Conservation (phyloP, 2,888 invertebrate species). For the Resseliella maxima region DNA sequence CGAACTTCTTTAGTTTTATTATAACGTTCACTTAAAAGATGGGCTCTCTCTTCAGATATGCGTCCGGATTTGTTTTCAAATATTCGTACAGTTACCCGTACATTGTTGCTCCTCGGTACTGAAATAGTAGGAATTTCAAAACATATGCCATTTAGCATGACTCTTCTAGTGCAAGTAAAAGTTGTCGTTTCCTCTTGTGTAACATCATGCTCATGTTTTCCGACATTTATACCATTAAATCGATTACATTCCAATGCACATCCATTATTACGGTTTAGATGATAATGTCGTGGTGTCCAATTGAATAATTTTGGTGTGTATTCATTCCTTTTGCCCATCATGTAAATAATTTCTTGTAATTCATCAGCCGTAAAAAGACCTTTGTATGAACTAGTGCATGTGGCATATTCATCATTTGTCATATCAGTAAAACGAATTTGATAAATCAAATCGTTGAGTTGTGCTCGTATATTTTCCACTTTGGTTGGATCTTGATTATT, state of each 20-base stretch:
- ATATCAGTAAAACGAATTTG: conserved; percentile 36
- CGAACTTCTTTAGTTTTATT: too few species aligned
- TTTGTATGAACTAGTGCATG: not conserved
- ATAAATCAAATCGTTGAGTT: not conserved
- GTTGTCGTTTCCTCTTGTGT: not conserved
- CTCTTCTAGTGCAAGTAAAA: not conserved
- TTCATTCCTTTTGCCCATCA: not conserved
- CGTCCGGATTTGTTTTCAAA: too few species aligned
- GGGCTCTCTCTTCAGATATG: too few species aligned
- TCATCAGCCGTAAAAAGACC: conserved; percentile 20
- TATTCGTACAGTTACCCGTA: too few species aligned
- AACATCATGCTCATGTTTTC: not conserved
- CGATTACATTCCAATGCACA: not conserved
- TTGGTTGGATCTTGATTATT: not conserved
- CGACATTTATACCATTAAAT: not conserved
- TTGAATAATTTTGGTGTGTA: not conserved
- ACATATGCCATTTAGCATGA: not conserved
- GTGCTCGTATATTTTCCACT: not conserved
- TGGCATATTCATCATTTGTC: not conserved
- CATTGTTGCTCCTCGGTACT: too few species aligned
- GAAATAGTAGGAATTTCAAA: not conserved
- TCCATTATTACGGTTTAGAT: not conserved
- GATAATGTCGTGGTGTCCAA: conserved; percentile 26
- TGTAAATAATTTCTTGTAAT: conserved; percentile 31
- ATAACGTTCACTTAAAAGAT: too few species aligned